Base-by-base conservation (phyloP, 2,113 vertebrate genomes). In the Oryzias melastigma region DNA sequence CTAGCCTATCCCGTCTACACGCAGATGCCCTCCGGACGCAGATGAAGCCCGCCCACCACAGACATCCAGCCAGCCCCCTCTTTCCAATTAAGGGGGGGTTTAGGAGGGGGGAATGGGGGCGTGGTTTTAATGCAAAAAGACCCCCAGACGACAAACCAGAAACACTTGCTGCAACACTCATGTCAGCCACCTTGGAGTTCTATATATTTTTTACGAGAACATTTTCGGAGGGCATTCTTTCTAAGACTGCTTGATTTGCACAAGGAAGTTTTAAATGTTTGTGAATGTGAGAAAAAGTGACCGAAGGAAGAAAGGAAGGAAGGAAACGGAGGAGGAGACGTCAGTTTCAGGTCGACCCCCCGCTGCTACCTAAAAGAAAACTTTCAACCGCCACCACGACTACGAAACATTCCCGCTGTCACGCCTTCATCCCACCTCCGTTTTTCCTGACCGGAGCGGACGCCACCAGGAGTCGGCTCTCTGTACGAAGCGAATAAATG, bases 171-270 rank as follows among this genome's bases (percentile, higher is more conserved):
- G 87, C 82, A 84, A 84, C 88, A 89, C 78, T 82, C 80, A 80
- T 73, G 63, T 87, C 88, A 85, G 89, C 88, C 89, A 90, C 84
- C 85, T 88, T 87, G 88, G 87, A 90, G 88, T 88, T 90, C 73
- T 91, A 86, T 91, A 91, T 90, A 35, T 35, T 35, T 92, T 91
- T 90, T 91, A 90, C 90, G 78, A 85, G 90, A 91, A 90, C 87
- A 78, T 61, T 73, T 92, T 62, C 82, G 91, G 93, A 95, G 95
- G 95, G 95, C 95, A 95, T 98, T 96, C 93, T 95, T 95, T 95
- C 92, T 93, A 93, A 94, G 94, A 97, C 94, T 95, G 96, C 96
- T 98, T 93, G 94, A 97, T 98, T 98, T 98, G 96, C 96, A 98
- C 96, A 98, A 94, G 93, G 93, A 97, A 94, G 93, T 95, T 95